These are phyloP conservation scores for Onchidella celtica DNA, from an alignment of 2,888 invertebrate genomes.

Conservation along the genomic window DNA sequence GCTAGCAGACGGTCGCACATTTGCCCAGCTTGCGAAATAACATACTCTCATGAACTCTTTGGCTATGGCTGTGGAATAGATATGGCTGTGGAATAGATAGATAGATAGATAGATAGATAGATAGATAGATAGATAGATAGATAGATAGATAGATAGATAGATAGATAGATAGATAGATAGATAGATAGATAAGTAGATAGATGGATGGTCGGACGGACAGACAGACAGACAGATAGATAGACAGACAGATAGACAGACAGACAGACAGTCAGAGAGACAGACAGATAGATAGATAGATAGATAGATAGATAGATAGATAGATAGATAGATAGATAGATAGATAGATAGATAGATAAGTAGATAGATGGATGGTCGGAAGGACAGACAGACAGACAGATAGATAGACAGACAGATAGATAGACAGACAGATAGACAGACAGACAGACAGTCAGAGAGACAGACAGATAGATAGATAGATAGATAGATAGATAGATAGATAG, in stretches of 20 bases:
- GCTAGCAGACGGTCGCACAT: background rate
- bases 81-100: slow-evolving; percentile 13
- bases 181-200: slow-evolving; percentile 19
- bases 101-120: slow-evolving; percentile 8
- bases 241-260: slow-evolving; percentile 30
- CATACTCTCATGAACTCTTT: slow-evolving; percentile 46
- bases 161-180: slow-evolving; percentile 14
- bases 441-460: background rate
- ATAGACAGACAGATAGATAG: slow-evolving; percentile 19
- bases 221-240: slow-evolving; percentile 20
- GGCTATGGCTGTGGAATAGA: background rate
- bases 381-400: slow-evolving; percentile 20
- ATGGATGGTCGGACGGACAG: slow-evolving; percentile 7
- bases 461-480: background rate
- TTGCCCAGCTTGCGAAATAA: slow-evolving; percentile 52
- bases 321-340: slow-evolving; percentile 3
- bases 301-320: background rate
- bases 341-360: slow-evolving; percentile 26
- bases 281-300: background rate
- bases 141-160: background rate
- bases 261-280: slow-evolving; percentile 9
- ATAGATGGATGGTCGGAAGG: background rate
- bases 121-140: background rate
- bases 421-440: slow-evolving; percentile 27
- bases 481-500: background rate